Percentiles rank a stretch among this genome's conserved stretches.
phyloP scores from a whole-genome alignment of 2,113 vertebrate genomes.

The Gobio gobio region DNA sequence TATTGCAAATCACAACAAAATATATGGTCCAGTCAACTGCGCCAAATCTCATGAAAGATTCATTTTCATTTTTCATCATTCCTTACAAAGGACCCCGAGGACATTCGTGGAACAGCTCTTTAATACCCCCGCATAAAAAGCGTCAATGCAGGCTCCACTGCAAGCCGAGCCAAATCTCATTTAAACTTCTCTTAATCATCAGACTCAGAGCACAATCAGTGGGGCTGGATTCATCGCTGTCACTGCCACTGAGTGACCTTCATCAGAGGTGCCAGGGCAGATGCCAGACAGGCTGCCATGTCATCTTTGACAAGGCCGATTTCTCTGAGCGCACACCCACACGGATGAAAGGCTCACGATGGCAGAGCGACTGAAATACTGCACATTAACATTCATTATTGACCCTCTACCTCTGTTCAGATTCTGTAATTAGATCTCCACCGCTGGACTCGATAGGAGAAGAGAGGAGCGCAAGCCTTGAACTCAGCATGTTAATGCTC shows the following conservation, averaged over 20 bases:
- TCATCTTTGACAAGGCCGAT: slow-evolving; percentile 34
- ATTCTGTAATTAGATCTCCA: slow-evolving; percentile 56
- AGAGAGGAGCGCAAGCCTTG: slow-evolving; percentile 42
- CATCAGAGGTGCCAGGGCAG: slow-evolving; percentile 26
- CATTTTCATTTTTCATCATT: slow-evolving; percentile 61
- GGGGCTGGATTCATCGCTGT: slow-evolving; percentile 36
- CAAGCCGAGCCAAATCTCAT: slow-evolving; percentile 50
- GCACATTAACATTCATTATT: slow-evolving; percentile 55
- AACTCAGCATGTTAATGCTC: slow-evolving; percentile 49
- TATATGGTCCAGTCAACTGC: slow-evolving; percentile 60
- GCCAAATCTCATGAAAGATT: slow-evolving; percentile 62
- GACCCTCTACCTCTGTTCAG: slow-evolving; percentile 34
- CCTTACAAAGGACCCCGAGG: slow-evolving; percentile 55
- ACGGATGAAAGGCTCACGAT: slow-evolving; percentile 34
- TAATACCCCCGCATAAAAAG: slow-evolving; percentile 49
- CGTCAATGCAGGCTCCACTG: slow-evolving; percentile 42
- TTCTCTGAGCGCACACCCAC: background rate
- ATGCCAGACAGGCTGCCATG: slow-evolving; percentile 33
- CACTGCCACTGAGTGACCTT: slow-evolving; percentile 39
- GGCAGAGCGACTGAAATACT: slow-evolving; percentile 29
- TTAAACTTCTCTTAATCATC: slow-evolving; percentile 54
- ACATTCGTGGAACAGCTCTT: slow-evolving; percentile 52
- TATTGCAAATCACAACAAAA: slow-evolving; percentile 63
- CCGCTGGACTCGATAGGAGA: slow-evolving; percentile 35
- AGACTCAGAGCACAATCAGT: slow-evolving; percentile 40